phyloP scores from a whole-genome alignment of 2,888 invertebrate species.

The Nephrotoma guestfalica region DNA sequence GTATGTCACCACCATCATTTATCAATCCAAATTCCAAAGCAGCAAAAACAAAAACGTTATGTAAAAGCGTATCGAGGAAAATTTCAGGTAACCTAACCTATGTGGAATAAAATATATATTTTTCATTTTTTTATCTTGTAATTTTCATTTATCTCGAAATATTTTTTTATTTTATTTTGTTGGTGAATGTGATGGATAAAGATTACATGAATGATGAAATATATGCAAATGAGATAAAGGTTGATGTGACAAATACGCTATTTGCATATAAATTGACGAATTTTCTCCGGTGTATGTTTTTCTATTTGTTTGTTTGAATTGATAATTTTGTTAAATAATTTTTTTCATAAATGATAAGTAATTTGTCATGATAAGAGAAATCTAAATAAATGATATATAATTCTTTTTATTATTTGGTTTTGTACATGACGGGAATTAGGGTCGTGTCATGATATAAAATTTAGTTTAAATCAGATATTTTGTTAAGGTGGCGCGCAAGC shows the following conservation, averaged over 20 bases:
- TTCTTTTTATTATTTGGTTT: background rate
- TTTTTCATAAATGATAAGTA: background rate
- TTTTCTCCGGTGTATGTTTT: background rate
- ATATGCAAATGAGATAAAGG: background rate
- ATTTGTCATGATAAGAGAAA: background rate
- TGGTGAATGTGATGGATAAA: background rate
- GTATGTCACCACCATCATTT: background rate
- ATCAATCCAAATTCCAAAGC: background rate
- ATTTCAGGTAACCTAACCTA: background rate
- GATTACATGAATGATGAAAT: constrained; percentile 3
- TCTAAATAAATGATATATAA: background rate
- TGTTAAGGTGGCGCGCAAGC: too few species aligned
- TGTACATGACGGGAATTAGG: background rate
- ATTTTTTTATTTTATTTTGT: background rate
- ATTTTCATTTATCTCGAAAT: background rate
- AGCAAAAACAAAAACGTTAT: background rate
- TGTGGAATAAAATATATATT: background rate
- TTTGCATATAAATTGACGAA: constrained; percentile 3
- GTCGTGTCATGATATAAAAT: background rate
- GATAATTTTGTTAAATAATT: background rate
- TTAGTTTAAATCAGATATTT: background rate
- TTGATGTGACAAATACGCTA: constrained; percentile 4
- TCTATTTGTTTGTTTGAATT: background rate
- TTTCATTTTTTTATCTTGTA: background rate
- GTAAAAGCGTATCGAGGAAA: background rate